Evolutionary conservation across 2,888 invertebrate genomes (phyloP), one percentile per base, ranked within the genome.

Genomic region (Drosophila engyochracea): DNA sequence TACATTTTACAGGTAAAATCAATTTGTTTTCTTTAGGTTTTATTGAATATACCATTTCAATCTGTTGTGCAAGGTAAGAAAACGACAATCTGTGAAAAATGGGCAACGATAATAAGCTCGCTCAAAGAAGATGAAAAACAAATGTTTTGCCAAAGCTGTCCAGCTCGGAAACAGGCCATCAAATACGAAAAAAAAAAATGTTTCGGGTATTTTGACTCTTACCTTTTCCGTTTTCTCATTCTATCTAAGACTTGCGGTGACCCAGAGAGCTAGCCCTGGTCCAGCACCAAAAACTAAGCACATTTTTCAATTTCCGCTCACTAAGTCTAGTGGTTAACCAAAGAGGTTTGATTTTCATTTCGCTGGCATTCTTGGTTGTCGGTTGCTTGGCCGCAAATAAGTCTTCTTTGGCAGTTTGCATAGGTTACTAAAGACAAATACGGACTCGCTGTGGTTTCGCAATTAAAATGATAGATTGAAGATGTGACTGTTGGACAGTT

Each of bases 261-360:
- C 71, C 74, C 71, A 65, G 74, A 70, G 83, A 81, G 61, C 55
- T 55, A 22, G 44, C 53, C 31, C 54, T 54, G 52, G 51, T 28
- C 59, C 53, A 9, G 30, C 22, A 41, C 53, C 63, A 66, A 58
- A 60, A 70, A 72, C 74, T 82, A 70, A 81, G 79, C 63, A 81
- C 85, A 81, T 83, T 90, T 86, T 85, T 90, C 86, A 90, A 86
- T 86, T 86, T 86, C 86, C 89, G 86, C 65, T 76, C 70, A 64
- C 74, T 65, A 80, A 87, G 80, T 80, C 80, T 66, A 81, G 85
- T 67, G 85, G 85, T 78, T 76, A 54, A 68, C 67, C 73, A 30
- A 52, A 62, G 53, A 41, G 63, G 62, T 41, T 78, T 67, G 28
- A 39, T 68, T 53, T 63, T 44, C 33, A 59, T 47, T 55, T 55